A percentile compares a stretch with the other conserved stretches of the same genome.
Evolutionary conservation across 2,113 vertebrate genomes (phyloP).

Genomic region (Hystrix brachyura): DNA sequence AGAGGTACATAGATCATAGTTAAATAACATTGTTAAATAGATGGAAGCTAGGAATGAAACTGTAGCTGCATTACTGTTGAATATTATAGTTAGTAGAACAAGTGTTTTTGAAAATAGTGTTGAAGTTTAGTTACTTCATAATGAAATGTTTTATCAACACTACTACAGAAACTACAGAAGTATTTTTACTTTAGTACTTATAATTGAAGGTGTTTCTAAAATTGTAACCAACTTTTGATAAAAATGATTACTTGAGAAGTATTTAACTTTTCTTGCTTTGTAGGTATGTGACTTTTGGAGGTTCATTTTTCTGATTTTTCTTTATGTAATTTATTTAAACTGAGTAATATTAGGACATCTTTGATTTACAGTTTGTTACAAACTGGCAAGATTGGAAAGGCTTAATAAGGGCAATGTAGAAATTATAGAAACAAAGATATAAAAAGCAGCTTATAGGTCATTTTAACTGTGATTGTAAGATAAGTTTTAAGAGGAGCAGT

Average conservation of each 20-base stretch:
- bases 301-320: slow-evolving; percentile 39
- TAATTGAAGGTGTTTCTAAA: neutral
- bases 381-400: slow-evolving; percentile 2
- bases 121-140: neutral
- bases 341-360: neutral
- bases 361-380: slow-evolving; percentile 51
- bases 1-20: neutral
- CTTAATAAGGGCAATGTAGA: slow-evolving; percentile 33
- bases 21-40: neutral
- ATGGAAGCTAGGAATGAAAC: neutral
- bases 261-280: slow-evolving; percentile 33
- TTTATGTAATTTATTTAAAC: slow-evolving; percentile 28
- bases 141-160: neutral
- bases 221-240: neutral
- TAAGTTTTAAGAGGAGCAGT: neutral
- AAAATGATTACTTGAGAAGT: slow-evolving; percentile 36
- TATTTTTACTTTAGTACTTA: slow-evolving; percentile 59
- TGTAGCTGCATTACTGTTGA: neutral
- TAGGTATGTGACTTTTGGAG: slow-evolving; percentile 34
- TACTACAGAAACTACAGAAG: slow-evolving; percentile 21
- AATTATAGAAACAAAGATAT: slow-evolving; percentile 27
- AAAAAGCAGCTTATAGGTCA: neutral
- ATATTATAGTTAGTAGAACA: slow-evolving; percentile 11
- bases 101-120: neutral
- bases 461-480: neutral